Percentiles rank a stretch among this genome's conserved stretches.
Conservation (phyloP, 2,113 vertebrate species). For the Caracal caracal region DNA sequence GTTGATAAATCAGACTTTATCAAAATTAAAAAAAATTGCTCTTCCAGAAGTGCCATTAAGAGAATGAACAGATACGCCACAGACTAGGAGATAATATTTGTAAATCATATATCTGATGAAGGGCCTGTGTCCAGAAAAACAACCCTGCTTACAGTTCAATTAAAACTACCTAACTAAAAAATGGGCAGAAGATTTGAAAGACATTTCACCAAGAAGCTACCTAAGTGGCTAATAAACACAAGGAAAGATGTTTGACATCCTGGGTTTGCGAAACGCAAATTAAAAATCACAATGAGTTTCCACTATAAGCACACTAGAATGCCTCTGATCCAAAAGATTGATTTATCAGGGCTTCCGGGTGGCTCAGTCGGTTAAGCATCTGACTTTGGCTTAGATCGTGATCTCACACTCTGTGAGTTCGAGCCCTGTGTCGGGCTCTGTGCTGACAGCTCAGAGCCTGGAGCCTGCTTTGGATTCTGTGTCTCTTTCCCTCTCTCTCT, state of each 20-base stretch:
- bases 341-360: not conserved
- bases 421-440: no score
- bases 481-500: no score
- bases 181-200: conserved; percentile 23
- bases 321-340: not conserved
- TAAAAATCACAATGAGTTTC: not conserved
- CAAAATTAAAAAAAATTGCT: conserved; percentile 19
- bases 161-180: conserved; percentile 15
- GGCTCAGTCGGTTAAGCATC: no score
- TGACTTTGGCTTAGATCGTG: no score
- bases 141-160: not conserved
- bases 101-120: conserved; percentile 40
- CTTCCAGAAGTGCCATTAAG: not conserved
- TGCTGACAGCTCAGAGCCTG: no score
- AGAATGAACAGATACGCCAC: not conserved
- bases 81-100: not conserved
- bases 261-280: not conserved
- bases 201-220: not conserved
- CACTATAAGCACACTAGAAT: not conserved
- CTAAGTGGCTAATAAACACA: not conserved
- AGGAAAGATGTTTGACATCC: not conserved
- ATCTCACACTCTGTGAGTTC: no score
- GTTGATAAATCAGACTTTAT: not conserved
- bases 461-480: no score
- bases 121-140: not conserved